phyloP scores from a whole-genome alignment of 1,140 invertebrate genomes.

The Amyelois transitella region DNA sequence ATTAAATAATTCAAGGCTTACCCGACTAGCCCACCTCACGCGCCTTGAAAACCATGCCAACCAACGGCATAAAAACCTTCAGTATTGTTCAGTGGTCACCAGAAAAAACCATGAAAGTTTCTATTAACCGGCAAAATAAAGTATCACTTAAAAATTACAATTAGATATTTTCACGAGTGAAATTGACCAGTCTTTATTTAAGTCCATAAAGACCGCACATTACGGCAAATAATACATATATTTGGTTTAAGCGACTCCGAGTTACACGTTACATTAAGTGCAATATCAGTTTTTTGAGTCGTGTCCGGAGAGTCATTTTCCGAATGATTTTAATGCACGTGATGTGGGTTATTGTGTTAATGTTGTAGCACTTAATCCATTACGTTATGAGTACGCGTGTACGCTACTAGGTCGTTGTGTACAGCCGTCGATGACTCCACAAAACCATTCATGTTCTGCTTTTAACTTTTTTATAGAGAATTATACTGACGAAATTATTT shows the following conservation, averaged over 20 bases:
- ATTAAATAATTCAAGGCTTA: no score
- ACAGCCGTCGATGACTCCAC: background rate
- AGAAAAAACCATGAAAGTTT: no score
- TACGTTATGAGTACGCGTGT: slow-evolving; percentile 22
- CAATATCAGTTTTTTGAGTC: slow-evolving; percentile 24
- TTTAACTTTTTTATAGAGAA: background rate
- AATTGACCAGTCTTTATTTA: no score
- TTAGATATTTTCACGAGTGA: no score
- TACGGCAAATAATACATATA: background rate
- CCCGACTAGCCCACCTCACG: no score
- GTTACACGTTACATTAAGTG: slow-evolving; percentile 14
- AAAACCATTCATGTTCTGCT: background rate
- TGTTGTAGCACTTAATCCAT: slow-evolving; percentile 45
- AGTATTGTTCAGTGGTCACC: no score
- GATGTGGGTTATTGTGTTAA: slow-evolving; percentile 63
- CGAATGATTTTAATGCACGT: slow-evolving; percentile 36
- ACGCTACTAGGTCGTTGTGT: background rate
- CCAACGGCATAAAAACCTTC: no score
- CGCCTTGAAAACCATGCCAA: no score
- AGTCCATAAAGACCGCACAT: background rate
- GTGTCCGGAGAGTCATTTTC: slow-evolving; percentile 37
- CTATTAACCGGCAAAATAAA: no score
- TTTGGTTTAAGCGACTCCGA: background rate
- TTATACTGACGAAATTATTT: background rate
- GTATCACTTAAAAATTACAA: no score